Conservation (phyloP, 2,888 invertebrate species). For the Ormyrus labotus region DNA sequence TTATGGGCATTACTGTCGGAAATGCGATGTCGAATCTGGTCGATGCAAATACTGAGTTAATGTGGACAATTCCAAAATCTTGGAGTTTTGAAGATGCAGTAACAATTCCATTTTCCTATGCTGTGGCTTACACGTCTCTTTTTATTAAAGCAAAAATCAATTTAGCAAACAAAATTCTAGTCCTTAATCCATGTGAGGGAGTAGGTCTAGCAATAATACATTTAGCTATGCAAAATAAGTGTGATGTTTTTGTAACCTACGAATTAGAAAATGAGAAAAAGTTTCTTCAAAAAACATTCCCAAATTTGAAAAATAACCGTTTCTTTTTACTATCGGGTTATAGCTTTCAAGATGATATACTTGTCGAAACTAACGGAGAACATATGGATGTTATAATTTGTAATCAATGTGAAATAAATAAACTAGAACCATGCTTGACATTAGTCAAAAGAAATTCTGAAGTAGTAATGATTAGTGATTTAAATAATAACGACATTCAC, state of each 20-base stretch:
- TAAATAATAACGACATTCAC: slow-evolving; percentile 70
- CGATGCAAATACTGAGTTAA: slow-evolving; percentile 73
- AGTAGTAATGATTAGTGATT: slow-evolving; percentile 78
- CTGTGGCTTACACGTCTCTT: slow-evolving; percentile 80
- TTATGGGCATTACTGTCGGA: slow-evolving; percentile 74
- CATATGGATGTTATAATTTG: slow-evolving; percentile 83
- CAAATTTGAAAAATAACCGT: slow-evolving; percentile 78
- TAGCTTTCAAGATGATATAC: slow-evolving; percentile 88
- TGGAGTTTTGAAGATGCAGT: slow-evolving; percentile 82
- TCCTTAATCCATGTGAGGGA: slow-evolving; percentile 77
- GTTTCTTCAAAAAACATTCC: slow-evolving; percentile 77
- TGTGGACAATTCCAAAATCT: slow-evolving; percentile 78
- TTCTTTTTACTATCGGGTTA: slow-evolving; percentile 91
- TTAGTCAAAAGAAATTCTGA: slow-evolving; percentile 68
- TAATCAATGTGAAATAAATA: slow-evolving; percentile 83
- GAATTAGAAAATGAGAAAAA: slow-evolving; percentile 77
- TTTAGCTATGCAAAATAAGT: slow-evolving; percentile 79
- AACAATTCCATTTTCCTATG: slow-evolving; percentile 81
- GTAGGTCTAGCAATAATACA: slow-evolving; percentile 83
- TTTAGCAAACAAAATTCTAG: slow-evolving; percentile 73
- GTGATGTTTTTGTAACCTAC: slow-evolving; percentile 81
- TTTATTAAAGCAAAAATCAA: slow-evolving; percentile 78
- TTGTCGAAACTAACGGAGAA: slow-evolving; percentile 77
- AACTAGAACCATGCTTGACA: slow-evolving; percentile 83
- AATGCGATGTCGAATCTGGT: slow-evolving; percentile 78